Percentiles rank a stretch among this genome's conserved stretches.
Conservation (phyloP, 2,113 vertebrate species). For the Pseudopodoces humilis region DNA sequence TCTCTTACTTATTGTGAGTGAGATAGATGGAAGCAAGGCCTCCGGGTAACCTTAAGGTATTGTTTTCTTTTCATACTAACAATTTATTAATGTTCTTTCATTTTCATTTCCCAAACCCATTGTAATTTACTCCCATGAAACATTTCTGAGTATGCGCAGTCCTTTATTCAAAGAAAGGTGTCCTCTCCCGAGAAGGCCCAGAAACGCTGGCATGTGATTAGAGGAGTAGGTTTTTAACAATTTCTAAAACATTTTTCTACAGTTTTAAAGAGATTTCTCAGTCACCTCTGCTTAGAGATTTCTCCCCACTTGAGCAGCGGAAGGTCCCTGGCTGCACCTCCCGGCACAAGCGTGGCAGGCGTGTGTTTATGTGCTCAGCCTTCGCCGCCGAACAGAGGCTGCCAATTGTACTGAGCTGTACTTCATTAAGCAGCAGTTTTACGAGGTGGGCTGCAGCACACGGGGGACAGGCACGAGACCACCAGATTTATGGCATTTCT, state of each 20-base stretch:
- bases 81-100: constrained; percentile 10
- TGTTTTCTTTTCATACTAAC: constrained; percentile 1
- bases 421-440: constrained; percentile 64
- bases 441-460: constrained; percentile 41
- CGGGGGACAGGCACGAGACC: constrained; percentile 5
- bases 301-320: background rate
- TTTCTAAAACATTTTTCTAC: background rate
- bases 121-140: constrained; percentile 20
- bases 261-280: background rate
- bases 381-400: background rate
- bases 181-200: background rate
- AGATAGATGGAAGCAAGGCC: constrained; percentile 50
- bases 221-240: background rate
- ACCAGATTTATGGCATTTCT: background rate
- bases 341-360: background rate
- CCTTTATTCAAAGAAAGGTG: background rate
- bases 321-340: background rate
- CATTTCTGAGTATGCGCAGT: background rate
- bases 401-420: background rate
- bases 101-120: constrained; percentile 11
- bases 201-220: background rate
- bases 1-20: constrained; percentile 23
- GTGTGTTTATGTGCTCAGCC: background rate
- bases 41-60: constrained; percentile 2
- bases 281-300: background rate